Base-by-base conservation (phyloP, 2,888 invertebrate species). In the Anoplius nigerrimus region DNA sequence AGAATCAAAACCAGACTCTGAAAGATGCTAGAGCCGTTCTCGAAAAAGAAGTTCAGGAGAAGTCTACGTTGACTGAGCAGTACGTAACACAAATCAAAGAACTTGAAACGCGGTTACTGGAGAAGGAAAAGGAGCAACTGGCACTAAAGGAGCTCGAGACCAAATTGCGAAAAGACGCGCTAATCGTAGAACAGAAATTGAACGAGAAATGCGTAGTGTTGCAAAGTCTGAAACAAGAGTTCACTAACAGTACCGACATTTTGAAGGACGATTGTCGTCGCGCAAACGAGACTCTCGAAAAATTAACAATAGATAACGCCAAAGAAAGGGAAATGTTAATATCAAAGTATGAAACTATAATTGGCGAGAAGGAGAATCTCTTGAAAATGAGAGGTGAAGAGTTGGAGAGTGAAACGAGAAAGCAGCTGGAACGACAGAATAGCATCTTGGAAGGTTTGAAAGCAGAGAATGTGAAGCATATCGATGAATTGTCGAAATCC, bases 351-450 rank as follows among this genome's bases (percentile, higher is more conserved):
- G 90, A 91, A 73, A 89, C 90, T 81, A 89, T 89, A 3, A 86
- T 92, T 52, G 90, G 90, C 70, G 91, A 91, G 79, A 90, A 91
- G 79, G 91, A 91, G 78, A 90, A 90, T 81, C 63, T 79, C 11
- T 65, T 85, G 1, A 81, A 83, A 63, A n/a, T 48, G n/a, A 81
- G 82, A 51, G 51, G 68, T 0, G 71, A 82, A 21, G 81, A 81
- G 61, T 58, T 86, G 2, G 80, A 78, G 18, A 55, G 52, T 0
- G 82, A 85, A 59, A 73, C 74, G 2, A 69, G 73, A 21, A 82
- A 78, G 46, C 65, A 77, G 27, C 75, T 75, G 15, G 74, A 81
- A 27, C 66, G 62, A 13, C 82, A 85, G 42, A 72, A 75, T 22
- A 62, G 66, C 4, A 72, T 63, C 56, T 62, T 86, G 18, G 83